These are phyloP conservation scores for Zootoca vivipara DNA, from an alignment of 2,113 vertebrate genomes.

Conservation along the genomic window DNA sequence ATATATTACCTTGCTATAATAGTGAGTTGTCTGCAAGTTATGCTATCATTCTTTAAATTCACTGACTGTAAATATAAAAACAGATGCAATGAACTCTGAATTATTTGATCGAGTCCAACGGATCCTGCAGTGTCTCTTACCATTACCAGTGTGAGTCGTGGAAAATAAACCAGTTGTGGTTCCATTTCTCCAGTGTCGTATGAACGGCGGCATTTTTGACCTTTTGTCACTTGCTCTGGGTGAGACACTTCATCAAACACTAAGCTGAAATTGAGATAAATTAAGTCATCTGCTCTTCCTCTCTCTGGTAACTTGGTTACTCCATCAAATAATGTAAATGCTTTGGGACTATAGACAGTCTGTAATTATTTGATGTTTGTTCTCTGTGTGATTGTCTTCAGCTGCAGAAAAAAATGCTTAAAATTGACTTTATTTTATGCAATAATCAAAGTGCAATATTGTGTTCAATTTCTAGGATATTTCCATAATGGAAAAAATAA, in stretches of 20 bases:
- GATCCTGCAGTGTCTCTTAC: neutral
- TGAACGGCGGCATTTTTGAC: slow-evolving; percentile 4
- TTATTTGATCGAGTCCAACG: neutral
- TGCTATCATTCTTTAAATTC: neutral
- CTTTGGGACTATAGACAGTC: neutral
- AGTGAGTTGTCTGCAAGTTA: neutral
- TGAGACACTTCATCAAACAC: slow-evolving; percentile 56
- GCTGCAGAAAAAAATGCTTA: neutral
- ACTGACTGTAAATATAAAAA: neutral
- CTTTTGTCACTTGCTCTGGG: slow-evolving; percentile 34
- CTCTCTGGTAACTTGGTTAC: neutral
- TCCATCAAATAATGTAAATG: neutral
- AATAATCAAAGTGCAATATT: neutral
- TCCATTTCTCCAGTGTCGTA: slow-evolving; percentile 5
- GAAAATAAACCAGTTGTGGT: neutral
- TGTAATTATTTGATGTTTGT: neutral
- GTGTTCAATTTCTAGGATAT: slow-evolving; percentile 16
- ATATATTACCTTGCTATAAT: neutral
- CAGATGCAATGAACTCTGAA: neutral
- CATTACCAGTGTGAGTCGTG: neutral
- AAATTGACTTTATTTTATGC: neutral
- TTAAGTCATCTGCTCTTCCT: slow-evolving; percentile 34
- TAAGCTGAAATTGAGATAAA: slow-evolving; percentile 56
- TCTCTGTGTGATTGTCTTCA: neutral
- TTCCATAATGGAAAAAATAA: neutral